phyloP scores from a whole-genome alignment of 2,888 invertebrate species.

The Epinotia nisella region DNA sequence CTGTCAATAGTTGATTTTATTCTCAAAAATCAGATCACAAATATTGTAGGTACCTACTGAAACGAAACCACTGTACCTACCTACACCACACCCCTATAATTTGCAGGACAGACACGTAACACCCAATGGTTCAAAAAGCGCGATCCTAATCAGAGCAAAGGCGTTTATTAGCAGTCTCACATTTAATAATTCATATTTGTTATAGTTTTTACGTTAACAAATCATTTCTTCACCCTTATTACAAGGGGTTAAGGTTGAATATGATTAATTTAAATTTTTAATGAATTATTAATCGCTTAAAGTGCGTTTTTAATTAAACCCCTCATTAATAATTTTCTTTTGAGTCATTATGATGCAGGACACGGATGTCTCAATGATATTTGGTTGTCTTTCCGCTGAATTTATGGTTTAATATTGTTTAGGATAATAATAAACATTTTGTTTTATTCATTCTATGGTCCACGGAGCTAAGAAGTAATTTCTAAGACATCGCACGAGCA shows the following conservation, averaged over 20 bases:
- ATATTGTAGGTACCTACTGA: background rate
- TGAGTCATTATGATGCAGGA: conserved; percentile 7
- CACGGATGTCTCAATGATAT: conserved; percentile 18
- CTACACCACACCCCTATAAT: too few species aligned
- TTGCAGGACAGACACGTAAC: conserved; percentile 12
- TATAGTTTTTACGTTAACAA: conserved; percentile 14
- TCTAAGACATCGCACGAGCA: too few species aligned
- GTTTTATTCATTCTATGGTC: too few species aligned
- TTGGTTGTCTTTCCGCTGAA: background rate
- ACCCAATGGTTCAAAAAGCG: conserved; percentile 10
- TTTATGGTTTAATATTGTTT: conserved; percentile 11
- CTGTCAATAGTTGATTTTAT: too few species aligned
- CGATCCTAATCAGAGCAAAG: conserved; percentile 31
- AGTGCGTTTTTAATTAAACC: conserved; percentile 29
- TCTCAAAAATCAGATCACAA: too few species aligned
- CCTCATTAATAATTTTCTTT: conserved; percentile 28
- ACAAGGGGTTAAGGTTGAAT: background rate
- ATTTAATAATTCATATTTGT: conserved; percentile 40
- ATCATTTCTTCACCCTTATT: background rate
- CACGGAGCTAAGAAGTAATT: too few species aligned
- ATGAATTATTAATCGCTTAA: conserved; percentile 29
- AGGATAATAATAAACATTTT: background rate
- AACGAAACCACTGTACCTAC: background rate
- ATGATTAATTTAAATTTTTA: conserved; percentile 3
- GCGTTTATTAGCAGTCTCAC: conserved; percentile 30